Evolutionary conservation across 64 coral and sea anemone species (phyloP), one percentile per base, ranked within the genome.

Genomic region (Astreopora myriophthalma): DNA sequence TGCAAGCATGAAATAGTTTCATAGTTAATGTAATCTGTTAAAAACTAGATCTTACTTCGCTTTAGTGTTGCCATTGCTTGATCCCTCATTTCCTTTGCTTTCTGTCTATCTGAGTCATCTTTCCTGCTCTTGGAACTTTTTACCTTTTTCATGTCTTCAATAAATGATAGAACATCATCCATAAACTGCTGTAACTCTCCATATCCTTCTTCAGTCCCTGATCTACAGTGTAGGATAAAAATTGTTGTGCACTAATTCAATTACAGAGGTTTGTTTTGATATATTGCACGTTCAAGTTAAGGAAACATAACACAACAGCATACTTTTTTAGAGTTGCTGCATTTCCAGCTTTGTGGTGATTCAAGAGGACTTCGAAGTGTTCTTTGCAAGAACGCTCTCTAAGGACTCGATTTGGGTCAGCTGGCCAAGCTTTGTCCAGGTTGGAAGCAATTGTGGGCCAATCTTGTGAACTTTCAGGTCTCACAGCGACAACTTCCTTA

Each of bases 171-270:
- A 19, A 88, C 57, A 58, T 75, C 86, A 88, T 88, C 86, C 34
- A 88, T 72, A 88, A 88, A 70, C 58, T 88, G 86, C 52, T 75
- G 69, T 36, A 88, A 60, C 74, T 75, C 86, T 57, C 32, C 57
- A 88, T 88, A 88, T 46, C 61, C 69, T 28, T 88, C 71, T 46
- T 88, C 71, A 85, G 62, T 68, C 29, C 82, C 82, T 67, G 82
- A 69, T 31, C 82, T 85, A 85, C 57, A 67, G 32, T 39, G 62
- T 67, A 69, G 34, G 46, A 84, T 32, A 60, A 84, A 84, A 48
- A 84, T 44, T 48, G 6, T 84, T 51, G 62, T 48, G 46, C 34
- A 84, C 55, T 81, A 46, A 48, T 40, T 84, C 51, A 36, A 42
- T 42, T 42, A 42, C 3, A 42, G 8, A 42, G 39, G 39, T 42